Evolutionary conservation across 2,113 vertebrate genomes (phyloP).

Genomic region (Tragulus kanchil): DNA sequence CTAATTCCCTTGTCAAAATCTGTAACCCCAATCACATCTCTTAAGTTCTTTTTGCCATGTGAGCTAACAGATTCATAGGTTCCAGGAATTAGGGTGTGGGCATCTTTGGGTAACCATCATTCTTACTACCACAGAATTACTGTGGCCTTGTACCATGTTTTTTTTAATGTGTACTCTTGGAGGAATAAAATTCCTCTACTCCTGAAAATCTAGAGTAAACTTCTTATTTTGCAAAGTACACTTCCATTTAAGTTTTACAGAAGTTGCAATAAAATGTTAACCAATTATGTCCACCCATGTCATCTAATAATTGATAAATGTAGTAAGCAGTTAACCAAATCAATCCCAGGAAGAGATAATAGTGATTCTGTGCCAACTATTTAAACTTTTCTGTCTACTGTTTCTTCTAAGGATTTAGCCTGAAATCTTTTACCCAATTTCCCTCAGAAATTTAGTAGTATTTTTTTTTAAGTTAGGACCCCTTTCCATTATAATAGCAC

Average conservation of each 20-base stretch:
- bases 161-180: neutral
- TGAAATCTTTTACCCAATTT: neutral
- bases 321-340: neutral
- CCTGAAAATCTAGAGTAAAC: neutral
- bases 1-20: neutral
- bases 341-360: neutral
- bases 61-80: neutral
- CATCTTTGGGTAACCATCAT: neutral
- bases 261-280: constrained; percentile 11
- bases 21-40: neutral
- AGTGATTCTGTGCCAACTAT: neutral
- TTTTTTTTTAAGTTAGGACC: constrained; percentile 48
- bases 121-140: neutral
- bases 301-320: neutral
- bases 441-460: neutral
- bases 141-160: neutral
- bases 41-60: neutral
- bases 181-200: neutral
- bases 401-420: constrained; percentile 20
- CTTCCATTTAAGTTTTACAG: neutral
- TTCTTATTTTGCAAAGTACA: neutral
- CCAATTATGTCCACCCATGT: neutral
- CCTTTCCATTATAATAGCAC: neutral
- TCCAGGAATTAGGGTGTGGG: neutral
- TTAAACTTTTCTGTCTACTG: neutral